These are phyloP conservation scores for Zelleria hepariella DNA, from an alignment of 2,888 invertebrate genomes.

Conservation along the genomic window DNA sequence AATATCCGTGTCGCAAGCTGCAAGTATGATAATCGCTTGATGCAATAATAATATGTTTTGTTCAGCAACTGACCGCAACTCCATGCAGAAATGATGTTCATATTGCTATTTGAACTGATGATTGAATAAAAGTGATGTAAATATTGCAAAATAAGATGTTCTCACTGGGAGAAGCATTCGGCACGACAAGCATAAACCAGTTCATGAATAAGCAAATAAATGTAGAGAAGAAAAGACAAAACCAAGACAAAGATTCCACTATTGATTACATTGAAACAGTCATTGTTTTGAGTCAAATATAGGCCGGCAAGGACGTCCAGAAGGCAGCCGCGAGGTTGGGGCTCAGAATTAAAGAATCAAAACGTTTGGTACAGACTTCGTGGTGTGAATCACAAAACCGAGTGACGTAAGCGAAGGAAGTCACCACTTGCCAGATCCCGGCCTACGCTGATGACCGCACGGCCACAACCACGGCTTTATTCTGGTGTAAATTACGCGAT, in stretches of 20 bases:
- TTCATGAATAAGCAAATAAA: neutral
- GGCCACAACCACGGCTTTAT: neutral
- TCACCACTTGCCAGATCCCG: slow-evolving; percentile 44
- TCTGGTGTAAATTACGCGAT: slow-evolving; percentile 1
- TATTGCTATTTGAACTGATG: no score
- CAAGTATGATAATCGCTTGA: no score
- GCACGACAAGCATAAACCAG: no score
- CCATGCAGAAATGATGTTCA: no score
- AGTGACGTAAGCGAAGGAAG: slow-evolving; percentile 65
- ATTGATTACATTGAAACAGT: neutral
- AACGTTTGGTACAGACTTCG: slow-evolving; percentile 15
- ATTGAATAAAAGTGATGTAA: no score
- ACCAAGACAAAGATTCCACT: neutral
- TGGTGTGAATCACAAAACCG: slow-evolving; percentile 44
- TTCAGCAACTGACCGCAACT: no score
- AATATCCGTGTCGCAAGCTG: no score
- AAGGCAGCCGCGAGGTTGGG: slow-evolving; percentile 35
- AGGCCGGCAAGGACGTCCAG: slow-evolving; percentile 37
- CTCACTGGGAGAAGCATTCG: no score
- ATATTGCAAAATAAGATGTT: no score
- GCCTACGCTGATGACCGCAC: slow-evolving; percentile 39
- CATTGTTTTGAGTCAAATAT: slow-evolving; percentile 22
- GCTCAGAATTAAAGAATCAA: slow-evolving; percentile 35
- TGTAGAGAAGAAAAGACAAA: neutral
- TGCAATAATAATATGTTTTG: no score